Conservation (phyloP, 2,888 invertebrate species). For the Pristionchus maxplancki region DNA sequence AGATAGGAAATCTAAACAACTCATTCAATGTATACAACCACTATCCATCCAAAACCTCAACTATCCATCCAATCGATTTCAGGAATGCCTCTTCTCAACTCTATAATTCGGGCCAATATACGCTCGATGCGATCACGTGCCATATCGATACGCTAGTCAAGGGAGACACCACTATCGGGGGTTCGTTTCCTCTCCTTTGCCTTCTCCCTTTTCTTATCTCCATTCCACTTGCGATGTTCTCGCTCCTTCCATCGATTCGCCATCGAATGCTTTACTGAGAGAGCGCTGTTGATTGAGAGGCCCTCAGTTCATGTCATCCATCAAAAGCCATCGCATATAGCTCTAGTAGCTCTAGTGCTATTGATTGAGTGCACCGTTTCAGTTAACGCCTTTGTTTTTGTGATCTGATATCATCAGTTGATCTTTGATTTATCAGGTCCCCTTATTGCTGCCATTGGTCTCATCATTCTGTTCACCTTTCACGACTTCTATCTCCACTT, state of each 20-base stretch:
- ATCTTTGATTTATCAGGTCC: background rate
- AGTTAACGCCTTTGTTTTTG: background rate
- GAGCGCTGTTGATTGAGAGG: too few species aligned
- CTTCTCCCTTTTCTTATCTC: background rate
- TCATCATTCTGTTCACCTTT: background rate
- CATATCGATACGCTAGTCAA: background rate
- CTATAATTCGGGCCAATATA: background rate
- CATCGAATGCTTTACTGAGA: too few species aligned
- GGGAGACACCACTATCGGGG: slow-evolving; percentile 9
- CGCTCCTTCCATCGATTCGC: background rate
- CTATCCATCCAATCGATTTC: background rate
- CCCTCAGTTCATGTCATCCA: too few species aligned
- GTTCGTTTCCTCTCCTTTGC: background rate
- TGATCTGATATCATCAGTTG: too few species aligned
- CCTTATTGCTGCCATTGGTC: background rate
- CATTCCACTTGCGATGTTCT: background rate
- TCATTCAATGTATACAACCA: too few species aligned
- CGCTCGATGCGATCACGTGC: slow-evolving; percentile 8
- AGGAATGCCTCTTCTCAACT: background rate
- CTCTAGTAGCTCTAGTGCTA: too few species aligned
- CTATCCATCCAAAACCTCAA: background rate
- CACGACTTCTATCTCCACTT: slow-evolving; percentile 46
- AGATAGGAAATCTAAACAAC: background rate
- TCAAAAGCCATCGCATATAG: too few species aligned
- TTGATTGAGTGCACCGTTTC: too few species aligned